phyloP scores from a whole-genome alignment of 1,140 invertebrate species.

The Drosophila carrolli region DNA sequence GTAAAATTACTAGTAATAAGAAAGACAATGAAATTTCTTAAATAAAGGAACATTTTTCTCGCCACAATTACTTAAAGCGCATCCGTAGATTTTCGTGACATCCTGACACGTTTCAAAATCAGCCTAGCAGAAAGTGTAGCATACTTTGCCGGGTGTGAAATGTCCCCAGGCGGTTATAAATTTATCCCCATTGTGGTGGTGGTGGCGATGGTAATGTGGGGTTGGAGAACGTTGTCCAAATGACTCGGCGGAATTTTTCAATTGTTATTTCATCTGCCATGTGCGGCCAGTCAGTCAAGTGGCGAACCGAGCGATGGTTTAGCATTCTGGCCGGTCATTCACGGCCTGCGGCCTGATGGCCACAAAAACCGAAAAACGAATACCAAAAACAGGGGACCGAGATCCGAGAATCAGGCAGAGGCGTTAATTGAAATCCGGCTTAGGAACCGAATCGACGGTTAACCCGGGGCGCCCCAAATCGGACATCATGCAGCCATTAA shows the following conservation, averaged over 20 bases:
- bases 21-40: no score
- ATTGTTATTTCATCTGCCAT: constrained; percentile 35
- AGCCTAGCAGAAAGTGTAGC: background rate
- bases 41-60: background rate
- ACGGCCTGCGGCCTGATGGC: constrained; percentile 36
- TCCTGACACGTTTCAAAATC: constrained; percentile 5
- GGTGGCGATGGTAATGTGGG: no score
- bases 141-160: constrained; percentile 7
- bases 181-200: constrained; percentile 8
- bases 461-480: constrained; percentile 34
- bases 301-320: constrained; percentile 32
- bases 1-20: no score
- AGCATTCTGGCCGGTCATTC: constrained; percentile 37
- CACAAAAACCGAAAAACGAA: constrained; percentile 14
- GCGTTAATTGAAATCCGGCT: constrained; percentile 78
- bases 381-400: constrained; percentile 2
- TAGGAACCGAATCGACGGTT: constrained; percentile 39
- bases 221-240: constrained; percentile 8
- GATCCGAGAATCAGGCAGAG: constrained; percentile 19
- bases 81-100: constrained; percentile 9
- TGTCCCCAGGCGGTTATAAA: constrained; percentile 35
- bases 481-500: constrained; percentile 71
- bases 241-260: constrained; percentile 53
- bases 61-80: constrained; percentile 2
- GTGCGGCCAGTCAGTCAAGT: constrained; percentile 36